These are phyloP conservation scores for Epirrhoe alternata DNA, from an alignment of 2,888 invertebrate species.

Conservation along the genomic window DNA sequence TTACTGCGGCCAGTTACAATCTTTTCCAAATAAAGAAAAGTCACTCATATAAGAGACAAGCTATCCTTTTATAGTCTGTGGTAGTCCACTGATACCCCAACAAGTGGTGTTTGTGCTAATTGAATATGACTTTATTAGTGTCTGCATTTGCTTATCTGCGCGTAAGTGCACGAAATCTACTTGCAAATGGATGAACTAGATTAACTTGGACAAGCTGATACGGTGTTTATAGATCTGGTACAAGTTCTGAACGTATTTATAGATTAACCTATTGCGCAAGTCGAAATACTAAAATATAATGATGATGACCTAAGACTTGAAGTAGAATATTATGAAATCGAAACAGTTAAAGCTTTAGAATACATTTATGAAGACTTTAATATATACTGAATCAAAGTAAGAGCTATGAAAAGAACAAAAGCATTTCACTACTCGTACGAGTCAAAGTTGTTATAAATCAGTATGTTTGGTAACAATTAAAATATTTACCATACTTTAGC, in stretches of 20 bases:
- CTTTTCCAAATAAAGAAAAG: too few relatives aligned
- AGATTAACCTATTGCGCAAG: background rate
- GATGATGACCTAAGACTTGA: background rate
- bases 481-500: conserved; percentile 18
- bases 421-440: background rate
- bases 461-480: conserved; percentile 1
- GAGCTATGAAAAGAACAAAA: background rate
- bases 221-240: conserved; percentile 11
- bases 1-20: too few relatives aligned
- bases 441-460: background rate
- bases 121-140: conserved; percentile 32
- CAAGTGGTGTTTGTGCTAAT: conserved; percentile 35
- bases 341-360: background rate
- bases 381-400: background rate
- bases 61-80: conserved; percentile 9
- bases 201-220: conserved; percentile 8
- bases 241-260: background rate
- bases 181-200: conserved; percentile 21
- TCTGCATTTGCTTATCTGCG: conserved; percentile 24
- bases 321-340: background rate
- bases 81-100: conserved; percentile 21
- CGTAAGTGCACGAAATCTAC: conserved; percentile 28
- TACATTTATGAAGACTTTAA: too few relatives aligned
- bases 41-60: background rate
- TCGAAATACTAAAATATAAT: background rate